phyloP scores from a whole-genome alignment of 1,140 invertebrate genomes.

The Aphaenogaster floridana region DNA sequence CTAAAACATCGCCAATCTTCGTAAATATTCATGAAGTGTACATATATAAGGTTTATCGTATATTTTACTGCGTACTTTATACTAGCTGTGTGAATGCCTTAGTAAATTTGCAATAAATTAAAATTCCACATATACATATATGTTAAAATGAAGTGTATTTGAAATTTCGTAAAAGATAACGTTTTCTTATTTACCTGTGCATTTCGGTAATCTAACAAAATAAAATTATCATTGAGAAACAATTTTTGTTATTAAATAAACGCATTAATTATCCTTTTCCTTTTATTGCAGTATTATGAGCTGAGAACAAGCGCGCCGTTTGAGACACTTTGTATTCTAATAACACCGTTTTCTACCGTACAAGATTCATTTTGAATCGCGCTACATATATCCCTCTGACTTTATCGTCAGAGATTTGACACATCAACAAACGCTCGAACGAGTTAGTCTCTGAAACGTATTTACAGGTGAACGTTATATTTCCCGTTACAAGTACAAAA shows the following conservation, averaged over 20 bases:
- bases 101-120: conserved; percentile 13
- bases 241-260: conserved; percentile 2
- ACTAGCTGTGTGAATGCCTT: neutral
- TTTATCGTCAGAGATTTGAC: conserved; percentile 13
- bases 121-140: neutral
- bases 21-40: conserved; percentile 3
- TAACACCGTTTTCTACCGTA: neutral
- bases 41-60: neutral
- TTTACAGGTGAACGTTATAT: conserved; percentile 38
- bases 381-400: neutral
- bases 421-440: conserved; percentile 22
- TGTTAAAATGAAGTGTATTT: conserved; percentile 12
- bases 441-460: conserved; percentile 35
- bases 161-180: neutral
- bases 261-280: neutral
- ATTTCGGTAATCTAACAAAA: neutral
- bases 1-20: conserved; percentile 2
- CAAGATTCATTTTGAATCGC: conserved; percentile 26
- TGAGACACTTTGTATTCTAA: conserved; percentile 15
- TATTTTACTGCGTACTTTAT: neutral
- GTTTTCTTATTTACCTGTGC: conserved; percentile 5
- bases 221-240: conserved; percentile 9
- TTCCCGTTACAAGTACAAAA: conserved; percentile 43
- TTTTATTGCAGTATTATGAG: conserved; percentile 38
- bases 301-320: neutral